Conservation (phyloP, 1,140 invertebrate genomes). For the Magallana gigas region DNA sequence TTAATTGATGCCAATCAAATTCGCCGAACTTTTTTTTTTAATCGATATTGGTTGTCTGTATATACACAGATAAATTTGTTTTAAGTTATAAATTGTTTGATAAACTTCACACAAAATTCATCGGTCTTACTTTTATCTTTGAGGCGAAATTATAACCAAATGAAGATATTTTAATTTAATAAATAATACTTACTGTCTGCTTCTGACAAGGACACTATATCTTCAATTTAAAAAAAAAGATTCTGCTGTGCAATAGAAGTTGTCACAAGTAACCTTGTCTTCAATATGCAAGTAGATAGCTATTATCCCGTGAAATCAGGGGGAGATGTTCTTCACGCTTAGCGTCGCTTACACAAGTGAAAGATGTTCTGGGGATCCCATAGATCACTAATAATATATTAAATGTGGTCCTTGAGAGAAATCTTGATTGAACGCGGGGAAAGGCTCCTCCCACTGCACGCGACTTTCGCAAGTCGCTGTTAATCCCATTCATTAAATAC, state of each 20-base stretch:
- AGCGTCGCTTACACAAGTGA: conserved; percentile 6
- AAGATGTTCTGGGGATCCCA: not conserved
- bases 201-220: not conserved
- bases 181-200: not conserved
- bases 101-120: too few relatives aligned
- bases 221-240: not conserved
- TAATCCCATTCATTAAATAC: conserved; percentile 55
- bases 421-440: conserved; percentile 35
- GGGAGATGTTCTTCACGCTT: not conserved
- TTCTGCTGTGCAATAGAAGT: not conserved
- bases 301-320: not conserved
- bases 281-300: not conserved
- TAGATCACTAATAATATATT: conserved; percentile 42
- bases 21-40: too few relatives aligned
- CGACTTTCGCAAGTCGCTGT: conserved; percentile 49
- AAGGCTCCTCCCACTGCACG: conserved; percentile 54
- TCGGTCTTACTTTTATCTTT: too few relatives aligned
- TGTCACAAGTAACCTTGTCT: conserved; percentile 12
- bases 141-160: too few relatives aligned
- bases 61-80: too few relatives aligned
- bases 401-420: conserved; percentile 40
- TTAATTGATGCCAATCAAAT: too few relatives aligned
- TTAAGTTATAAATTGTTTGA: too few relatives aligned
- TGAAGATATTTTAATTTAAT: not conserved
- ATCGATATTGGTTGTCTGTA: too few relatives aligned